phyloP scores from a whole-genome alignment of 1,140 invertebrate species.

The Drosophila paulistorum region DNA sequence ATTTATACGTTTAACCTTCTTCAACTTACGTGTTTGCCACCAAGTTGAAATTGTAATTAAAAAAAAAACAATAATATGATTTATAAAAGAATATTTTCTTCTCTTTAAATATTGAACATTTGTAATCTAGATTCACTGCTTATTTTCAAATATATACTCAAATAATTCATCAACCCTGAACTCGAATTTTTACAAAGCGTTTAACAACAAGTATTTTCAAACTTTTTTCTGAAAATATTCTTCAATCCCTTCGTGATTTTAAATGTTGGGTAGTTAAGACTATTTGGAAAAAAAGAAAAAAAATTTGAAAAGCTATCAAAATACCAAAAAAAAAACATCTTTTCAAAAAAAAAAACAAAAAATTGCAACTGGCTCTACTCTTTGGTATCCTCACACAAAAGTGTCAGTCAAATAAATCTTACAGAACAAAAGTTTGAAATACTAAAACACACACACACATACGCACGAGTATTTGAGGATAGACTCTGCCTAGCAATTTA shows the following conservation, averaged over 20 bases:
- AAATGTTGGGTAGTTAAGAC: constrained; percentile 31
- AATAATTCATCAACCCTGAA: no score
- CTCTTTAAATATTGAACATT: no score
- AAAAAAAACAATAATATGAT: no score
- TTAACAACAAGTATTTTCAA: no score
- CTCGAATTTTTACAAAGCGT: no score
- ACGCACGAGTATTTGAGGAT: constrained; percentile 15
- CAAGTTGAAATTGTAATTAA: neutral
- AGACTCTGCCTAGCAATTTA: constrained; percentile 39
- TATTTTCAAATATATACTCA: no score
- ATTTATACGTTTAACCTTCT: neutral
- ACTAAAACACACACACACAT: constrained; percentile 36
- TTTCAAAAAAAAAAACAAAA: constrained; percentile 11
- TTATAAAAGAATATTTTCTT: no score
- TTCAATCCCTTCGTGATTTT: constrained; percentile 14
- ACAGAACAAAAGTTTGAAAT: constrained; percentile 70
- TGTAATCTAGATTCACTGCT: no score
- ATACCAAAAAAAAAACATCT: constrained; percentile 14
- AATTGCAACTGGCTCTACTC: constrained; percentile 50
- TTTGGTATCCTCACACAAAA: constrained; percentile 39
- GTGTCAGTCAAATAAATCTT: constrained; percentile 74
- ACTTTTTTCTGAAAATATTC: neutral
- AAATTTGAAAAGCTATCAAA: neutral
- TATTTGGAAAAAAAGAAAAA: neutral
- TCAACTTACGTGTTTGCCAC: neutral